Base-by-base conservation (phyloP, 2,113 vertebrate species). In the Pomatorhinus ruficollis region DNA sequence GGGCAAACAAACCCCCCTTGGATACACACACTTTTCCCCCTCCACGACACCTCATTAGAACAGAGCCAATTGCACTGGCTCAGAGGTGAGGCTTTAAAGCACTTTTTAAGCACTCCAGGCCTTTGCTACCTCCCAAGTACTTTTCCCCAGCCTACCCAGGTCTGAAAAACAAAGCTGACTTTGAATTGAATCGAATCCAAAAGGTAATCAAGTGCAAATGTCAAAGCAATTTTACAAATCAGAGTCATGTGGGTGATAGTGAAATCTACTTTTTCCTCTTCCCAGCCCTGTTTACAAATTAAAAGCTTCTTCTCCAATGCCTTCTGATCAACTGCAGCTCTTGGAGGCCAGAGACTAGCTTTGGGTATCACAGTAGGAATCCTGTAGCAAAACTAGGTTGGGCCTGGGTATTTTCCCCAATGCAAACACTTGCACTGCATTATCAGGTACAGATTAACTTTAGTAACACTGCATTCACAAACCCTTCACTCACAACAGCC, bases 161-260 rank as follows among this genome's bases (percentile, higher is more conserved):
- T 61, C 81, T 92, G 70, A 87, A 82, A 95, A 96, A 88, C 37
- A 65, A 91, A 72, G 59, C 14, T 75, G 80, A 21, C 76, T 95
- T 95, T 90, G 85, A 95, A 89, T 2, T 90, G 84, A 95, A 89
- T 2, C 64, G 11, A 78, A 77, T 93, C 81, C 94, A 95, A 93
- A 95, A 87, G 39, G 79, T 65, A 96, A 97, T 94, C 93, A 95
- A 86, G 49, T 20, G 74, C 31, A 94, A 93, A 94, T 85, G 66
- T 95, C 93, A 95, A 78, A 94, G 84, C 79, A 92, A 93, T 92
- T 88, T 57, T 49, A 68, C 33, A 4, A 85, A 74, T 91, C 79
- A 87, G n/a, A 82, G 66, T 30, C 56, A 85, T 7, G 60, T 21
- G 54, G 54, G 42, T 22, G 27, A 88, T 75, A 61, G n/a, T n/a